Base-by-base conservation (phyloP, 2,888 invertebrate genomes). In the Opisthograptis luteolata region DNA sequence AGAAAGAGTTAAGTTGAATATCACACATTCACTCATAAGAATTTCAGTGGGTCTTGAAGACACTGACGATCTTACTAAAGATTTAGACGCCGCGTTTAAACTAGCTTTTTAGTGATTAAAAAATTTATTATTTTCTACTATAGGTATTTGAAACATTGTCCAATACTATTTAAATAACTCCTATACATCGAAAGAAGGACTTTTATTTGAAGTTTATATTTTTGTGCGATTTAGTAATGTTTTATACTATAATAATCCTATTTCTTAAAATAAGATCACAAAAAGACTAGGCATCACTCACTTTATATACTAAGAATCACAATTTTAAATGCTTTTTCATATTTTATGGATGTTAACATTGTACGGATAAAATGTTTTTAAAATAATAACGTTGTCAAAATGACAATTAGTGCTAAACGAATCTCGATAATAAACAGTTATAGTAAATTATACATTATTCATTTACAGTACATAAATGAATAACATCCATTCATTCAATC, bases 41-140 rank as follows among this genome's bases (percentile, higher is more conserved):
- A 81, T 99, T 17, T 98, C 98, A 0, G 95, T 98, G 40, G 99
- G 99, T 2, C 84, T 99, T 19, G 99, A 99, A 89, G 95, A 96
- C 64, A 91, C 92, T 2, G 94, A 95, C 27, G 99, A 99, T 87
- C 91, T 99, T 40, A 92, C 98, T 39, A 88, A 91, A 6, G 99
- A 99, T 84, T 81, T 99, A 25, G 92, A 95, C 55, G 94, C 95
- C 78, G 98, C 98, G 4, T 91, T 99, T 6, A 92, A 93, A 52
- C 83, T 66, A 22, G 79, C 92, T 25, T 89, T 89, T 63, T 70
- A 78, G 60, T 19, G 2, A 19, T 20, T 7, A 22, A 8, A 2
- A 22, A 22, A 22, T 20, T 7, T 20, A 20, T 20, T 20, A 6
- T 6, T 6, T 20, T 20, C 1, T 6, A 6, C 7, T n/a, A n/a